Conservation (phyloP, 1,140 invertebrate genomes). For the Drosophila ficusphila region DNA sequence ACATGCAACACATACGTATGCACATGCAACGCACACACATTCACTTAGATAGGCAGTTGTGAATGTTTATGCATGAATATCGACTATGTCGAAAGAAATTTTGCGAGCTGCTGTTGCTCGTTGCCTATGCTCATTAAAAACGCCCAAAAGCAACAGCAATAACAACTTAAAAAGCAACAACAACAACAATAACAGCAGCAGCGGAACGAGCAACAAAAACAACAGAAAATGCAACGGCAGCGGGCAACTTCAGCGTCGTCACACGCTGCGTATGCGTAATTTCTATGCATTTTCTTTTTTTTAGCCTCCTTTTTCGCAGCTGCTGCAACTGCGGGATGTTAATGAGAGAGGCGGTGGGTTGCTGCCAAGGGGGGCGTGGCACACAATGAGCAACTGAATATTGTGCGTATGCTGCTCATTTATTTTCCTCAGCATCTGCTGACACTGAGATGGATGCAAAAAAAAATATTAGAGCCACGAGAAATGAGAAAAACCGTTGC, state of each 20-base stretch:
- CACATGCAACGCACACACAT: not conserved
- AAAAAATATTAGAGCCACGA: not conserved
- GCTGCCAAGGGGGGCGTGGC: not conserved
- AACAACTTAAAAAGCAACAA: slow-evolving; percentile 25
- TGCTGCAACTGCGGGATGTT: slow-evolving; percentile 19
- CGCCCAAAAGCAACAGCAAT: slow-evolving; percentile 37
- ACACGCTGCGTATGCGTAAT: slow-evolving; percentile 74
- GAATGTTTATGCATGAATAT: slow-evolving; percentile 72
- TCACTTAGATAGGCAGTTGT: slow-evolving; percentile 13
- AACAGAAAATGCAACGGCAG: slow-evolving; percentile 8
- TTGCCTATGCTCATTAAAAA: slow-evolving; percentile 68
- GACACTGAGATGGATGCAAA: slow-evolving; percentile 14
- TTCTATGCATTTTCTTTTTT: slow-evolving; percentile 46
- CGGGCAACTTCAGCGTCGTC: slow-evolving; percentile 15
- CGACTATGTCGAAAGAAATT: slow-evolving; percentile 55
- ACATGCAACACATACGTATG: slow-evolving; percentile 2
- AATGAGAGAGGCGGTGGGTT: slow-evolving; percentile 13
- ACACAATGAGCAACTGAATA: slow-evolving; percentile 42
- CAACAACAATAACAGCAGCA: slow-evolving; percentile 13
- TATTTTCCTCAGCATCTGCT: slow-evolving; percentile 48
- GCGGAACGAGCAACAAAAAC: slow-evolving; percentile 17
- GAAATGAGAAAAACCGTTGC: slow-evolving; percentile 8
- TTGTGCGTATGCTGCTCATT: slow-evolving; percentile 75
- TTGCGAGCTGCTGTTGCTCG: slow-evolving; percentile 23
- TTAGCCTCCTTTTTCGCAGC: slow-evolving; percentile 4